Conservation (phyloP, 2,888 invertebrate genomes). For the Agonopterix subpropinquella region DNA sequence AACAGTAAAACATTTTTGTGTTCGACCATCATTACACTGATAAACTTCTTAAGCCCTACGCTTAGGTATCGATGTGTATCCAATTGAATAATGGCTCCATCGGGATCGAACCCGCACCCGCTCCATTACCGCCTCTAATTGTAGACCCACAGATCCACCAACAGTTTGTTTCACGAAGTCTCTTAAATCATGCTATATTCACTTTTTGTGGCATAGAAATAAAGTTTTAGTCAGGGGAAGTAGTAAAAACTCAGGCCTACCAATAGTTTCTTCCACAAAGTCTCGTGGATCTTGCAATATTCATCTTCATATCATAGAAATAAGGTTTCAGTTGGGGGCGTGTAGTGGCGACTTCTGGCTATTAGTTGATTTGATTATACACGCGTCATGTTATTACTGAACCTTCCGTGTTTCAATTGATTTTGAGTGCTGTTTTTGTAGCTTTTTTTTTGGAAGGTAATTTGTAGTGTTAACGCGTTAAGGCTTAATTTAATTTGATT, state of each 20-base stretch:
- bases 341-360: neutral
- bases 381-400: neutral
- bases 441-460: too few relatives aligned
- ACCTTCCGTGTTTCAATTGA: slow-evolving; percentile 1
- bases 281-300: too few relatives aligned
- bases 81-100: slow-evolving; percentile 30
- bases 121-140: slow-evolving; percentile 3
- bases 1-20: too few relatives aligned
- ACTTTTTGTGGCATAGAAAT: neutral
- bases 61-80: slow-evolving; percentile 9
- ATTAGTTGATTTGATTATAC: slow-evolving; percentile 3
- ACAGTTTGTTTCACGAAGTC: neutral
- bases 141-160: slow-evolving; percentile 1
- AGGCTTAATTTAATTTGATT: too few relatives aligned
- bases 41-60: too few relatives aligned
- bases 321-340: too few relatives aligned
- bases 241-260: too few relatives aligned
- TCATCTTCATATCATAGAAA: too few relatives aligned
- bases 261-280: too few relatives aligned
- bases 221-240: too few relatives aligned
- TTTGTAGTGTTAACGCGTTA: too few relatives aligned
- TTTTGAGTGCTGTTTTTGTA: neutral
- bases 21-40: too few relatives aligned
- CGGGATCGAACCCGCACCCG: slow-evolving; percentile 14
- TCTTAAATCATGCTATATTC: neutral